Conservation (phyloP, 2,113 vertebrate genomes). For the Sterrhoptilus dennistouni region DNA sequence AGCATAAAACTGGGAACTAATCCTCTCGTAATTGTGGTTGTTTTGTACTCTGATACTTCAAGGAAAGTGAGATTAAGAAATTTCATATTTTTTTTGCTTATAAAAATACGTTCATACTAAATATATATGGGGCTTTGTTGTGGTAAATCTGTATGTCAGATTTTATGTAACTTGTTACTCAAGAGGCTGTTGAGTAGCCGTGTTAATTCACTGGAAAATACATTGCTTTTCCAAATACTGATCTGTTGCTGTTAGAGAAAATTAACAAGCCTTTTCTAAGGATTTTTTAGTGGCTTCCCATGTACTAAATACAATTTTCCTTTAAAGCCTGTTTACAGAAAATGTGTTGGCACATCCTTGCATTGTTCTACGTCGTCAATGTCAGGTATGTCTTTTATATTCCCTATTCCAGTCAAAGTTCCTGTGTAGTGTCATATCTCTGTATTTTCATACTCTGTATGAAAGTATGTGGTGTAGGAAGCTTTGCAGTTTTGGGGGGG, state of each 20-base stretch:
- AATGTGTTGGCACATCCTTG: constrained; percentile 96
- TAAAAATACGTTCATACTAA: background rate
- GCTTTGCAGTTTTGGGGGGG: background rate
- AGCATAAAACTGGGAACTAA: background rate
- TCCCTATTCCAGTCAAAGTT: background rate
- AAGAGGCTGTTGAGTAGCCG: background rate
- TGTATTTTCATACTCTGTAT: background rate
- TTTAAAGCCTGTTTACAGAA: constrained; percentile 92
- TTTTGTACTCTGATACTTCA: background rate
- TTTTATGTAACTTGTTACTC: background rate
- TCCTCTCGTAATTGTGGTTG: background rate
- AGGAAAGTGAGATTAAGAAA: background rate
- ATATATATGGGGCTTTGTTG: background rate
- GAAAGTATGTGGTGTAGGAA: background rate
- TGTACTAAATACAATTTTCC: constrained; percentile 36
- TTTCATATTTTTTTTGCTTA: background rate
- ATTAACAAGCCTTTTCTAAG: background rate
- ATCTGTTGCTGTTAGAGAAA: background rate
- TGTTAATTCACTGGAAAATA: background rate
- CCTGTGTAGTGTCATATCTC: background rate
- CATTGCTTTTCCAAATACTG: background rate
- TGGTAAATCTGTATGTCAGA: background rate
- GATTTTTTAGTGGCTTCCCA: background rate
- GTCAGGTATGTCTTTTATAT: constrained; percentile 82
- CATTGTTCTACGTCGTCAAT: constrained; percentile 93